Conservation (phyloP, 1,140 invertebrate genomes). For the Cyrtorhinus lividipennis region DNA sequence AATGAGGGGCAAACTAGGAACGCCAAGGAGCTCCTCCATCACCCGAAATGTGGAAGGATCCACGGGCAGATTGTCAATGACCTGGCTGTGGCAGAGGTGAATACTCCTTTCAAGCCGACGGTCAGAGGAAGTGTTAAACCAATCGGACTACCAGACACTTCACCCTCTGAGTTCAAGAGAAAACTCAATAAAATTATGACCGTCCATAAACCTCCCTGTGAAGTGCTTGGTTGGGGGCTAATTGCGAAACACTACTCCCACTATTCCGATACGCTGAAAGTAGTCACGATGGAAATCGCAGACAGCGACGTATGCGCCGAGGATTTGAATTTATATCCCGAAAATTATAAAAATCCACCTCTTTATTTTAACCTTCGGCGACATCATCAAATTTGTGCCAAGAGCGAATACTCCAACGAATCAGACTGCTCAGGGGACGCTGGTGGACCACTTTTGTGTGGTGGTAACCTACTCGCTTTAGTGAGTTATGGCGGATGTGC, state of each 20-base stretch:
- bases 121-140: background rate
- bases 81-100: background rate
- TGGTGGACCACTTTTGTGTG: background rate
- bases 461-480: background rate
- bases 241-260: too few species aligned
- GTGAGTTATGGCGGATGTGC: background rate
- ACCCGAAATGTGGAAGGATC: background rate
- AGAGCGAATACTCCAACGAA: background rate
- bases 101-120: background rate
- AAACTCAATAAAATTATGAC: background rate
- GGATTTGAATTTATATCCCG: background rate
- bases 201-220: background rate
- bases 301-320: background rate
- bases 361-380: background rate
- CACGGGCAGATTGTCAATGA: background rate
- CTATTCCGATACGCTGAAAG: too few species aligned
- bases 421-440: background rate
- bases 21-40: background rate
- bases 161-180: background rate
- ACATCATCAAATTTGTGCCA: background rate
- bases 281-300: too few species aligned
- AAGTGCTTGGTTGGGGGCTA: background rate
- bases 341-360: background rate
- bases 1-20: background rate
- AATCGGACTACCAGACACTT: background rate